phyloP scores from a whole-genome alignment of 2,113 vertebrate genomes.

The Procavia capensis region DNA sequence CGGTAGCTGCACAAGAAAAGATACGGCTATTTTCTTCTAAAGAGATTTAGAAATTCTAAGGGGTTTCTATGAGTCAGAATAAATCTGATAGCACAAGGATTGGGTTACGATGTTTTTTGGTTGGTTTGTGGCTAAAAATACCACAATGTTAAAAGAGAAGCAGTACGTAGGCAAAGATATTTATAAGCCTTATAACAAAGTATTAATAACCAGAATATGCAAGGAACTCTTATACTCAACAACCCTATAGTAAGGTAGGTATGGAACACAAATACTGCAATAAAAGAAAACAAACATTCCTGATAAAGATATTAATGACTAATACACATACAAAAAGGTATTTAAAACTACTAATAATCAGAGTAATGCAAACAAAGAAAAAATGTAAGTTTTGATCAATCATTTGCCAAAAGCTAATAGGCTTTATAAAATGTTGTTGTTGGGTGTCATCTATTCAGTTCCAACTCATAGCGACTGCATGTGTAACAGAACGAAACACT shows the following conservation, averaged over 20 bases:
- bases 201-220: background rate
- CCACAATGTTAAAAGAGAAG: background rate
- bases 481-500: too few species aligned
- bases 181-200: background rate
- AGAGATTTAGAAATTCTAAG: background rate
- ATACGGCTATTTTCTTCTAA: too few species aligned
- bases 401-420: background rate
- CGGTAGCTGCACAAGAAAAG: too few species aligned
- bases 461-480: too few species aligned
- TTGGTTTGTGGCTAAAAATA: background rate
- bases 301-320: background rate
- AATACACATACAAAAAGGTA: too few species aligned
- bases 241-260: background rate
- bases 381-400: background rate
- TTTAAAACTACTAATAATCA: background rate
- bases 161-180: background rate
- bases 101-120: too few species aligned
- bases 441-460: too few species aligned
- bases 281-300: too few species aligned
- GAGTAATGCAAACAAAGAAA: slow-evolving; percentile 23
- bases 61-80: background rate
- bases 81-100: background rate
- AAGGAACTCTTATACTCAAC: background rate
- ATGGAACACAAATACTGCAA: background rate
- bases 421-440: background rate